These are phyloP conservation scores for Alviniconcha strummeri DNA, from an alignment of 2,888 invertebrate genomes.

Conservation along the genomic window DNA sequence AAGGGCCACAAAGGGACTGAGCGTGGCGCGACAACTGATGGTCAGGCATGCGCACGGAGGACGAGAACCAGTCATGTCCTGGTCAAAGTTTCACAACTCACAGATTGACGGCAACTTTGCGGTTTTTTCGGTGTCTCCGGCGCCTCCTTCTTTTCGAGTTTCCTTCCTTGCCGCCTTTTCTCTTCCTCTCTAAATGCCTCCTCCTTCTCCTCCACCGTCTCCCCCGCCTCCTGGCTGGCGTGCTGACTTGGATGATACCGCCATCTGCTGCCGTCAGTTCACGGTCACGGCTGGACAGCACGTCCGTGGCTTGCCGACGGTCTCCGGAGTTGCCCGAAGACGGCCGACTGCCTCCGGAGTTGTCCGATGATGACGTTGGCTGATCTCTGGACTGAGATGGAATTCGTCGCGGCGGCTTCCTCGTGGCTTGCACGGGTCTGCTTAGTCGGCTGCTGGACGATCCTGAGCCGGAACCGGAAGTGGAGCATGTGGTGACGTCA, in stretches of 20 bases:
- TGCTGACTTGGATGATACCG: background rate
- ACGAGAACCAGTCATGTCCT: no score
- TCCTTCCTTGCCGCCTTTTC: background rate
- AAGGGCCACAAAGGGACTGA: no score
- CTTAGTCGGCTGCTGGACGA: background rate
- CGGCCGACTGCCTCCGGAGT: background rate
- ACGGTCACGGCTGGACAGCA: background rate
- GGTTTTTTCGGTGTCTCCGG: no score
- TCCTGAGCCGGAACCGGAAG: background rate
- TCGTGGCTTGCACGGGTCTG: no score
- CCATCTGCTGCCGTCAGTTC: background rate
- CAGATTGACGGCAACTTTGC: no score
- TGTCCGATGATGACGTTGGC: no score
- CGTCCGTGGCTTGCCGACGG: background rate
- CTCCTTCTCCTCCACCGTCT: background rate
- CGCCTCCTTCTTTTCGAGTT: no score
- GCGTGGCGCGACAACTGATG: no score
- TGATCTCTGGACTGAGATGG: no score
- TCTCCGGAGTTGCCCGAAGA: background rate
- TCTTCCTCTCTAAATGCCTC: background rate
- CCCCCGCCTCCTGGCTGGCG: background rate
- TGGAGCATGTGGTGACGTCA: constrained; percentile 57
- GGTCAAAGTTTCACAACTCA: no score
- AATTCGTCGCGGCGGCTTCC: no score
- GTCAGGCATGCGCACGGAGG: no score